A percentile compares a stretch with the other conserved stretches of the same genome.
Conservation (phyloP, 2,113 vertebrate genomes). For the Chaetodon trifascialis region DNA sequence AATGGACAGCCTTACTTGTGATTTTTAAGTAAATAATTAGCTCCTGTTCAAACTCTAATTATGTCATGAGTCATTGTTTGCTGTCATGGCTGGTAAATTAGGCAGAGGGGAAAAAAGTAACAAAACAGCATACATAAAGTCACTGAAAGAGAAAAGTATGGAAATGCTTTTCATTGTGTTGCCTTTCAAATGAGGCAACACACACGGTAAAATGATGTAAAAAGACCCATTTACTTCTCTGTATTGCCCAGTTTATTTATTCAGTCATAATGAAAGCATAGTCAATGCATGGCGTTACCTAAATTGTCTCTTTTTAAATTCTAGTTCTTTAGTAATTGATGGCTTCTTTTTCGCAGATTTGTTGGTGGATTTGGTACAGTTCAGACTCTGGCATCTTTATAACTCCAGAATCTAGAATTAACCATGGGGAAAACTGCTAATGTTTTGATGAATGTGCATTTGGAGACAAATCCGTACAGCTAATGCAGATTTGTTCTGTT, state of each 20-base stretch:
- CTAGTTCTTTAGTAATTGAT: background rate
- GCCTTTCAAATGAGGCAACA: background rate
- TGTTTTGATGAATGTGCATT: constrained; percentile 36
- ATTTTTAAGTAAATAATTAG: background rate
- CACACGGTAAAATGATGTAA: background rate
- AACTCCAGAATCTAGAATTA: constrained; percentile 13
- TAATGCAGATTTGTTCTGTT: constrained; percentile 43
- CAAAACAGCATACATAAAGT: background rate
- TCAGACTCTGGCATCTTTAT: constrained; percentile 7
- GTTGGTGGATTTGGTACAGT: background rate
- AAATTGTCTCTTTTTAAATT: background rate
- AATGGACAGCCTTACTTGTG: background rate
- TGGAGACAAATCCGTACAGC: constrained; percentile 32
- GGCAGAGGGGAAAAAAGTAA: background rate
- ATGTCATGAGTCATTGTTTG: too few relatives aligned
- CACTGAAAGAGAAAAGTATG: background rate
- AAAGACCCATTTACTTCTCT: background rate
- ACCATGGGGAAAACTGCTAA: constrained; percentile 2
- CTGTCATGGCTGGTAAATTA: background rate
- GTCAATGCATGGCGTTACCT: background rate
- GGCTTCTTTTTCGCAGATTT: background rate
- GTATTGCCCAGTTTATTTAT: background rate
- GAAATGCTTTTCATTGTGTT: background rate
- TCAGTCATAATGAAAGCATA: background rate
- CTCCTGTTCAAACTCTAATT: background rate